phyloP scores from a whole-genome alignment of 2,113 vertebrate genomes.

The Tenrec ecaudatus region DNA sequence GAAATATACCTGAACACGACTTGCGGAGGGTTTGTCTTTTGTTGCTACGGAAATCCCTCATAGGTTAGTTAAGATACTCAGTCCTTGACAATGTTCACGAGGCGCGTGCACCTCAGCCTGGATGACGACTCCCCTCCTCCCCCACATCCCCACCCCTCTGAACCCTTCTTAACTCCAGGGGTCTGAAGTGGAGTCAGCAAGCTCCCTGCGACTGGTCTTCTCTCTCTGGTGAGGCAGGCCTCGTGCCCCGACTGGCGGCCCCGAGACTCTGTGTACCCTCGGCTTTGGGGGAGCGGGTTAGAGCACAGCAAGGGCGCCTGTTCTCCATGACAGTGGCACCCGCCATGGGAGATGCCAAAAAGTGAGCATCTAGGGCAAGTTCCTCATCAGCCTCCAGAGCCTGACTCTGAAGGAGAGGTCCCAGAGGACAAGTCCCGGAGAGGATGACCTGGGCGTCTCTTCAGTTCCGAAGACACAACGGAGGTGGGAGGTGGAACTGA shows the following conservation, averaged over 20 bases:
- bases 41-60: constrained; percentile 74
- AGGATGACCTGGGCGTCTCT: background rate
- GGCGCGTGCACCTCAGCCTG: constrained; percentile 68
- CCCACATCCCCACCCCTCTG: background rate
- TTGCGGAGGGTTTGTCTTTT: constrained; percentile 15
- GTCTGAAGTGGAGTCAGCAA: no score
- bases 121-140: background rate
- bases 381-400: background rate
- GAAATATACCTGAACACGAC: constrained; percentile 69
- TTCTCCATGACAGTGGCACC: background rate
- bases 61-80: background rate
- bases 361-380: background rate
- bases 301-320: background rate
- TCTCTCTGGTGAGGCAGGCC: background rate
- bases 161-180: no score
- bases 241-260: background rate
- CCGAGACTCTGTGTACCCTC: background rate
- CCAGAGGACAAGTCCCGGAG: background rate
- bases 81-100: constrained; percentile 77
- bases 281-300: background rate
- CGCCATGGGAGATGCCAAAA: background rate
- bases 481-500: background rate
- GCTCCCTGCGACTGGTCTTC: background rate
- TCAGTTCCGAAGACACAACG: background rate
- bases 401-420: background rate